Conservation (phyloP, 2,888 invertebrate genomes). For the Harmothoe impar region DNA sequence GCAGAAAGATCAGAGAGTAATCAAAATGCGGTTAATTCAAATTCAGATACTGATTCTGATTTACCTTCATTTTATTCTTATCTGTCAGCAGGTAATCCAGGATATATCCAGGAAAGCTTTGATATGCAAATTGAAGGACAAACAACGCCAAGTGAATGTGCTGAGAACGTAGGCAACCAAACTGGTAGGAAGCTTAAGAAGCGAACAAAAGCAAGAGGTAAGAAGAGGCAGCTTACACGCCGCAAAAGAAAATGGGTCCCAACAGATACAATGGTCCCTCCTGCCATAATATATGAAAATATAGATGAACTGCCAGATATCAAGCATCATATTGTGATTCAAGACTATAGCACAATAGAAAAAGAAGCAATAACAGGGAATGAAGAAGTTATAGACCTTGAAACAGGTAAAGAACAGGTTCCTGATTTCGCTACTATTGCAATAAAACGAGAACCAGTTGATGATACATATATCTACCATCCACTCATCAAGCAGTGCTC, state of each 20-base stretch:
- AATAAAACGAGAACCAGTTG: neutral
- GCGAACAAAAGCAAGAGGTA: neutral
- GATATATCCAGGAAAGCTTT: neutral
- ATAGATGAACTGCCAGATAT: constrained; percentile 22
- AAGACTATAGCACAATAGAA: no score
- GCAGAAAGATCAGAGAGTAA: no score
- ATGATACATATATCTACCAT: neutral
- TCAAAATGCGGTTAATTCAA: neutral
- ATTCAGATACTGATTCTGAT: constrained; percentile 12
- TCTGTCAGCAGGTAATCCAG: neutral
- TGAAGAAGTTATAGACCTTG: no score
- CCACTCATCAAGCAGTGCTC: neutral
- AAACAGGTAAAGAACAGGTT: no score
- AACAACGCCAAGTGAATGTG: neutral
- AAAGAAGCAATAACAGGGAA: no score
- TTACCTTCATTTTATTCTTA: neutral
- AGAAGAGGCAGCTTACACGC: neutral
- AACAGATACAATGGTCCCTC: neutral
- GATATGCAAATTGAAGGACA: neutral
- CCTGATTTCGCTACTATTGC: neutral
- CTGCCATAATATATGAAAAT: neutral
- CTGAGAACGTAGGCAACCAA: neutral
- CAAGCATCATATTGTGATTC: neutral
- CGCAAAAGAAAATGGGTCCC: neutral
- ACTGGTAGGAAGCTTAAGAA: neutral